phyloP scores from a whole-genome alignment of 2,888 invertebrate genomes.

The Helicoverpa assulta region DNA sequence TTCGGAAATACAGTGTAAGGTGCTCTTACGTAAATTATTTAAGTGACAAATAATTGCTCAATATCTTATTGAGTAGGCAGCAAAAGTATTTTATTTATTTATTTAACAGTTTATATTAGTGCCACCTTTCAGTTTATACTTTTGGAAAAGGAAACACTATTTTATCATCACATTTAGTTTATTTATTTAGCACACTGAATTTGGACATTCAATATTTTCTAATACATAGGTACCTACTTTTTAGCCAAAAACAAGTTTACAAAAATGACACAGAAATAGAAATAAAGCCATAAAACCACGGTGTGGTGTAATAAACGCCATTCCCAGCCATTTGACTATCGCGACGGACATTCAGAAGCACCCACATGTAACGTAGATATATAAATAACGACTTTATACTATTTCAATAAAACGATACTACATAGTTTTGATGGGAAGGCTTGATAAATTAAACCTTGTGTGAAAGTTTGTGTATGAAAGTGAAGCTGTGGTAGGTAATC shows the following conservation, averaged over 20 bases:
- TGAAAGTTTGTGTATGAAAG: not conserved
- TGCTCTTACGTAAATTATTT: not conserved
- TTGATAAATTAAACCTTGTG: conserved; percentile 51
- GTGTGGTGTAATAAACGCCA: conserved; percentile 53
- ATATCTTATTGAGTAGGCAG: not conserved
- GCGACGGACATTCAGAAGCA: conserved; percentile 41
- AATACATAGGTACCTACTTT: conserved; percentile 26
- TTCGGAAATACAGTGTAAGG: not conserved
- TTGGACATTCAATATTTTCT: conserved; percentile 18
- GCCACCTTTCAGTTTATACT: too few species aligned
- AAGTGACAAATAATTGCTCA: not conserved
- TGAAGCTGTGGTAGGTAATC: not conserved
- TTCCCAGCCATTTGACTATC: conserved; percentile 40
- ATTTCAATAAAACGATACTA: conserved; percentile 46
- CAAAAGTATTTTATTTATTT: too few species aligned
- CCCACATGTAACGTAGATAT: conserved; percentile 40
- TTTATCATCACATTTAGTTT: not conserved
- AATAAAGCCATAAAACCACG: conserved; percentile 57
- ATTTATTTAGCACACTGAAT: not conserved
- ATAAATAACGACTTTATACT: conserved; percentile 46
- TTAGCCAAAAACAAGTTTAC: conserved; percentile 31
- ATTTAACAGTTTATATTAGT: too few species aligned
- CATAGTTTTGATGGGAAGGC: conserved; percentile 37
- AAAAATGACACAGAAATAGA: conserved; percentile 49
- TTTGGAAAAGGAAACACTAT: not conserved